Evolutionary conservation across 2,797 vertebrate species (phyloP), one percentile per base, ranked within the genome.

Genomic region (Coccyzus lansbergi): DNA sequence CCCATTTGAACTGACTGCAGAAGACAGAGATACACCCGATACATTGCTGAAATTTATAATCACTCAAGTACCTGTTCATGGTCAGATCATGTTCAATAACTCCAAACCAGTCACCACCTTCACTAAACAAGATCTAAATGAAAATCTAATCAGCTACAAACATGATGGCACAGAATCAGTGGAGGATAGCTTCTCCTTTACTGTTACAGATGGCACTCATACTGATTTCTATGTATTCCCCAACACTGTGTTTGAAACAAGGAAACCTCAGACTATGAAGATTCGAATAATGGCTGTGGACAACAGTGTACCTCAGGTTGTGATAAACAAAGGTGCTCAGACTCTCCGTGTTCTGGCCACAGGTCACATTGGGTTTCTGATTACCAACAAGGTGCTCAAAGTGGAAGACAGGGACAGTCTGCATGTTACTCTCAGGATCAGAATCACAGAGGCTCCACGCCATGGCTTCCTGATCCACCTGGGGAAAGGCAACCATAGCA

Each of bases 91-190:
- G 25, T 99, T 98, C 65, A 99, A 99, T 97, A 98, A 97, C 92
- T 98, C 98, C 83, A 97, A 89, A 78, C 93, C 98, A 3, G 95
- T 99, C 91, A 97, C 96, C 59, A 97, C 98, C 77, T 99, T 99
- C 87, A 99, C 99, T 84, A 99, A 99, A 95, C 98, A 99, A 92
- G 99, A 99, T 96, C 98, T 99, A 85, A 99, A 99, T 63, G 99
- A 99, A 93, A 99, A 99, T 97, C 97, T 99, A 93, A 99, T 99
- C 97, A 99, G 98, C 96, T 99, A 99, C 97, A 99, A 97, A 92
- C 99, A 99, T 2, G 99, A 99, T 53, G 99, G 99, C 84, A 98
- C 98, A 0, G 98, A 99, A 96, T 98, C 98, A 4, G 58, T 96
- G 2, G 98, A 98, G 86, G 99, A 99, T 88, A 99, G 98, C 95